Percentiles rank a stretch among this genome's conserved stretches.
phyloP scores from a whole-genome alignment of 2,113 vertebrate genomes.

The Odontesthes bonariensis region DNA sequence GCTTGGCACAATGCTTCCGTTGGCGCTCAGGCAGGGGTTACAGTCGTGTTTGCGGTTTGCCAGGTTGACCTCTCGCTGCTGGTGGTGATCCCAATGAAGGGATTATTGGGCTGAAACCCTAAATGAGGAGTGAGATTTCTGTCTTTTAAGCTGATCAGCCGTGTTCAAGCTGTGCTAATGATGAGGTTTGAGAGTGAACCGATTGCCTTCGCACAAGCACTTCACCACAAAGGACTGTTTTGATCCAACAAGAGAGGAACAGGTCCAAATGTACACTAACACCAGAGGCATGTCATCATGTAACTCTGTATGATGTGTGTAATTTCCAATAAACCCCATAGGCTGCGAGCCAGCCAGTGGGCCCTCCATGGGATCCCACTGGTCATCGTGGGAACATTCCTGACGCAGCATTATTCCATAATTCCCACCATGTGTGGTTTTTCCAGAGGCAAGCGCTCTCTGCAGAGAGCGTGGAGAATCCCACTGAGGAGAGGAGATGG shows the following conservation, averaged over 20 bases:
- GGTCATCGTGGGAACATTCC: slow-evolving; percentile 82
- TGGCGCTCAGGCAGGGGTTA: neutral
- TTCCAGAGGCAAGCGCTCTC: slow-evolving; percentile 45
- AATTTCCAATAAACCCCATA: slow-evolving; percentile 60
- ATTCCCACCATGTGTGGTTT: slow-evolving; percentile 81
- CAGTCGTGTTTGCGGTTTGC: neutral
- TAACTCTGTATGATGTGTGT: slow-evolving; percentile 47
- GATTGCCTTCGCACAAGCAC: slow-evolving; percentile 1
- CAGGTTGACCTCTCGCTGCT: slow-evolving; percentile 18
- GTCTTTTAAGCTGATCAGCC: slow-evolving; percentile 35
- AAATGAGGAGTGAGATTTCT: slow-evolving; percentile 22
- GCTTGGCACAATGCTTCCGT: slow-evolving; percentile 28
- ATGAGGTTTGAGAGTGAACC: neutral
- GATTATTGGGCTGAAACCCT: neutral
- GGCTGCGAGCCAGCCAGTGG: slow-evolving; percentile 44
- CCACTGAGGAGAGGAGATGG: slow-evolving; percentile 58
- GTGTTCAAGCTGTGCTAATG: slow-evolving; percentile 18
- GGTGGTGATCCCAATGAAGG: slow-evolving; percentile 1
- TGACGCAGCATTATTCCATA: slow-evolving; percentile 78
- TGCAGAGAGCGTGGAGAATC: slow-evolving; percentile 66
- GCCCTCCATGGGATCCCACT: slow-evolving; percentile 58
- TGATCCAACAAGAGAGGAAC: slow-evolving; percentile 17
- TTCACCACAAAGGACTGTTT: slow-evolving; percentile 12
- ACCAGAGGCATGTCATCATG: slow-evolving; percentile 33
- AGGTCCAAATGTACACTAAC: slow-evolving; percentile 15